phyloP scores from a whole-genome alignment of 2,797 vertebrate genomes.

The Ataeniobius toweri region DNA sequence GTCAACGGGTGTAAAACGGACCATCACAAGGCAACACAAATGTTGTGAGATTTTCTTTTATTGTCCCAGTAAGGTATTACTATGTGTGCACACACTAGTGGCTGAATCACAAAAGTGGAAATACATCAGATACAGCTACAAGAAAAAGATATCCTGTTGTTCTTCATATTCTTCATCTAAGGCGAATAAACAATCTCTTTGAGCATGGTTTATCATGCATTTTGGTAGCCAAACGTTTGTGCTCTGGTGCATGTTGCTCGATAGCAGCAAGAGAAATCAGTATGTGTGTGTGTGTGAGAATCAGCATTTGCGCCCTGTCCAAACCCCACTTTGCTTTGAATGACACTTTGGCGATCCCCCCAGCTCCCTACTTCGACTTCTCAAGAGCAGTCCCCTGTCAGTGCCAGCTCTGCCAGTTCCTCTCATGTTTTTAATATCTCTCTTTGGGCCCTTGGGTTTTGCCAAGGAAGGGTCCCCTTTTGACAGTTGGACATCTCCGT shows the following conservation, averaged over 20 bases:
- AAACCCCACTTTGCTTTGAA: slow-evolving; percentile 85
- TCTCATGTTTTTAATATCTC: slow-evolving; percentile 86
- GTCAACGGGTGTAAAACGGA: not conserved
- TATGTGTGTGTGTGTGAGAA: slow-evolving; percentile 55
- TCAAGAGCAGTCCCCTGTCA: slow-evolving; percentile 76
- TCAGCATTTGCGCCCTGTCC: slow-evolving; percentile 76
- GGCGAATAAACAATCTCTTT: slow-evolving; percentile 16
- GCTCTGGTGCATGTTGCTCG: slow-evolving; percentile 39
- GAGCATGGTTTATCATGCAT: slow-evolving; percentile 19
- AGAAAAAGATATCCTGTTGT: not conserved
- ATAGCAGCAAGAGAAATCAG: slow-evolving; percentile 44
- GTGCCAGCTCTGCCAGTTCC: slow-evolving; percentile 78
- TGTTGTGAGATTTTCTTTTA: no score
- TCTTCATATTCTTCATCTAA: not conserved
- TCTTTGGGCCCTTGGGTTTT: slow-evolving; percentile 78
- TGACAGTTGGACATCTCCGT: slow-evolving; percentile 83
- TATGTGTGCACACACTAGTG: not conserved
- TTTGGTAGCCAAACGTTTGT: slow-evolving; percentile 22
- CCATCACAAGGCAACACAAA: not conserved
- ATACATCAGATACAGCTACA: not conserved
- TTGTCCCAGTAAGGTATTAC: not conserved
- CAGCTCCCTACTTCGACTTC: slow-evolving; percentile 78
- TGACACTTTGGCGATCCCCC: slow-evolving; percentile 83
- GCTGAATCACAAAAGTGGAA: not conserved
- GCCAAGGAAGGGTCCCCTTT: slow-evolving; percentile 76